Percentiles rank a stretch among this genome's conserved stretches.
Evolutionary conservation across 1,140 invertebrate genomes (phyloP).

Genomic region (Octopus bimaculoides): DNA sequence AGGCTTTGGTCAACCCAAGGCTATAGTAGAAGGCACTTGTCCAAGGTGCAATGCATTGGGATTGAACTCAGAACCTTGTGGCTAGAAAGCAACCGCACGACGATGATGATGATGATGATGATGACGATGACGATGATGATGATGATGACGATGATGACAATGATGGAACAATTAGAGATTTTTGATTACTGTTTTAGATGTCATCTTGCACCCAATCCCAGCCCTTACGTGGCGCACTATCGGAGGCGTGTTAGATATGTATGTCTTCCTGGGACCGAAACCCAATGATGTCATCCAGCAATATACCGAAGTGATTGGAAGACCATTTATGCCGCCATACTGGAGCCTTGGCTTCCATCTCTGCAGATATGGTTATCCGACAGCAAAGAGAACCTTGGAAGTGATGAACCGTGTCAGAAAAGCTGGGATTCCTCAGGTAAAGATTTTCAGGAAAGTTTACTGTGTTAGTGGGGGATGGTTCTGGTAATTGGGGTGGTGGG

Average conservation of each 20-base stretch:
- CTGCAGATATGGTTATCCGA: constrained; percentile 63
- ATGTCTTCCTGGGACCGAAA: constrained; percentile 48
- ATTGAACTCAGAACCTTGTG: neutral
- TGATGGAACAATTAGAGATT: constrained; percentile 68
- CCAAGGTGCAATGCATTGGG: neutral
- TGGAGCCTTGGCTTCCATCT: constrained; percentile 87
- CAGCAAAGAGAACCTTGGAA: constrained; percentile 40
- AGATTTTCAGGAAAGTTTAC: neutral
- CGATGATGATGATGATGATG: neutral
- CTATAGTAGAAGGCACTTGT: neutral
- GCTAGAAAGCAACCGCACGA: neutral
- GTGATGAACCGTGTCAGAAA: constrained; percentile 67
- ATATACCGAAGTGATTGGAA: constrained; percentile 69
- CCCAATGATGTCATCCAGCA: constrained; percentile 77
- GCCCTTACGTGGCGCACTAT: constrained; percentile 42
- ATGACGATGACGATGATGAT: no score
- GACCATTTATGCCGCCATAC: constrained; percentile 80
- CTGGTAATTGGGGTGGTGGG: no score
- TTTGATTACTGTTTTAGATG: constrained; percentile 60
- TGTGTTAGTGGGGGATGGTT: no score
- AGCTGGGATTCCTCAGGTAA: constrained; percentile 77
- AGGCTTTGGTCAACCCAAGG: neutral
- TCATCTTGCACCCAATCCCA: constrained; percentile 65
- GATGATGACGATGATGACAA: constrained; percentile 59
- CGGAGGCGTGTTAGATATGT: constrained; percentile 55